A percentile compares a stretch with the other conserved stretches of the same genome.
Evolutionary conservation across 1,140 invertebrate species (phyloP).

Genomic region (Micrasema longulum): DNA sequence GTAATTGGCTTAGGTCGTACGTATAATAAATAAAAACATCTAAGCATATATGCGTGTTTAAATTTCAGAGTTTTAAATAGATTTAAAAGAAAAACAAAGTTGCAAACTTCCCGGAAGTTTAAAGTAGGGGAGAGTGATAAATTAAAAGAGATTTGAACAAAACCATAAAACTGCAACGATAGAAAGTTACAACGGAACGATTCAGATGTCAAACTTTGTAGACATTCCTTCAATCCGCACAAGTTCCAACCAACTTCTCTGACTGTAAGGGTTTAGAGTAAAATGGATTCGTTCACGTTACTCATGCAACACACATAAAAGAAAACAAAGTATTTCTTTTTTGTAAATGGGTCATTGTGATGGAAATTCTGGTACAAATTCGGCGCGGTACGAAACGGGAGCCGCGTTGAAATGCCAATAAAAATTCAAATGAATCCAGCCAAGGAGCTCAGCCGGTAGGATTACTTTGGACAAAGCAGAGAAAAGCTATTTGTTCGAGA

Average conservation of each 20-base stretch:
- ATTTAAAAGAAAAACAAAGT: too few relatives aligned
- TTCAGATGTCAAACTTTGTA: constrained; percentile 8
- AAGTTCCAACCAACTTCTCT: background rate
- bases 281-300: background rate
- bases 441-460: constrained; percentile 30
- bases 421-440: constrained; percentile 49
- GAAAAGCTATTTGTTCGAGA: background rate
- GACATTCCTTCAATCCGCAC: background rate
- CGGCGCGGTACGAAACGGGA: constrained; percentile 20
- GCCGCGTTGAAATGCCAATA: constrained; percentile 44
- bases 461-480: constrained; percentile 8
- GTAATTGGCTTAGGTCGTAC: too few relatives aligned
- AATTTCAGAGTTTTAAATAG: too few relatives aligned
- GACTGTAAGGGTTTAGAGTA: background rate
- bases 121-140: background rate
- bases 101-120: background rate
- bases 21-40: too few relatives aligned
- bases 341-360: background rate
- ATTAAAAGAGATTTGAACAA: background rate
- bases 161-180: background rate
- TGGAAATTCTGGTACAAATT: background rate
- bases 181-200: background rate
- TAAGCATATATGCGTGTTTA: too few relatives aligned
- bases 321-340: background rate
- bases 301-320: background rate